phyloP scores from a whole-genome alignment of 53 echinoderm and acorn worm genomes.

The Stichopus horrens region DNA sequence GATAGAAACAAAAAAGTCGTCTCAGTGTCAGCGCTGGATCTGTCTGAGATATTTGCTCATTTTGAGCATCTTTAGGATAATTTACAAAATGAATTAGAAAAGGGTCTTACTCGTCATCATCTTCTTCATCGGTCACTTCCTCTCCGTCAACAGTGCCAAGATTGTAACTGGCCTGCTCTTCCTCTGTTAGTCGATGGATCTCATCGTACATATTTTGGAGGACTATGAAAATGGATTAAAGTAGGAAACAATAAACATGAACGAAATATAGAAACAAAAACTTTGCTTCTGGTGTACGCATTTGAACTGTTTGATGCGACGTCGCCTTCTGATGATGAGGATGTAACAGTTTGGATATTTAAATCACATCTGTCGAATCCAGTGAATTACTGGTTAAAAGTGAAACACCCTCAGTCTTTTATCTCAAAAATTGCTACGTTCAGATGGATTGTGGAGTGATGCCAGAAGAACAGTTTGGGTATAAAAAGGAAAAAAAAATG shows the following conservation, averaged over 20 bases:
- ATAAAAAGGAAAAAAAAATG: no score
- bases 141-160: constrained; percentile 49
- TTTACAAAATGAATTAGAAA: neutral
- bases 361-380: no score
- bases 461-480: no score
- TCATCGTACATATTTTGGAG: constrained; percentile 85
- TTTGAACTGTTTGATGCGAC: no score
- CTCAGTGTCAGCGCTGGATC: no score
- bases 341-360: no score
- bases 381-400: no score
- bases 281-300: neutral
- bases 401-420: no score
- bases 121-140: constrained; percentile 1
- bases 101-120: neutral
- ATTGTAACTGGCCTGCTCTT: constrained; percentile 89
- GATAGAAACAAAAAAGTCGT: no score
- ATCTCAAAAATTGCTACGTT: no score
- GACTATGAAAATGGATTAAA: constrained; percentile 52
- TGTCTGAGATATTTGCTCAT: neutral
- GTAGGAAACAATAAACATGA: neutral
- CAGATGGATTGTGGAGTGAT: no score
- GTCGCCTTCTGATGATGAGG: no score
- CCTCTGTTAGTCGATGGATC: constrained; percentile 79
- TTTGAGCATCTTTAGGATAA: neutral
- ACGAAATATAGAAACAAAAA: neutral